Conservation (phyloP, 2,113 vertebrate species). For the Cygnus atratus region DNA sequence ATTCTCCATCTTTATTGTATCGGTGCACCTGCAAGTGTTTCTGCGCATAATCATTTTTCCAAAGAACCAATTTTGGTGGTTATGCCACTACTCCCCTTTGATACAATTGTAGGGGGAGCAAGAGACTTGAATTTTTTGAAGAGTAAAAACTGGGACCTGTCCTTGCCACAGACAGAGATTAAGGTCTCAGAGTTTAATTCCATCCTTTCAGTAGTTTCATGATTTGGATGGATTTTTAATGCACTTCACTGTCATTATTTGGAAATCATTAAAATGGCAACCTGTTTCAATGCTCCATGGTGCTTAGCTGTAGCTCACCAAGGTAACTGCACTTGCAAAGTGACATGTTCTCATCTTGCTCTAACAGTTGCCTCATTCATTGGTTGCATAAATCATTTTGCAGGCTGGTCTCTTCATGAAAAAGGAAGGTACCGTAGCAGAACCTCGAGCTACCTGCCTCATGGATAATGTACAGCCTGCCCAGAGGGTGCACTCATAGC, state of each 20-base stretch:
- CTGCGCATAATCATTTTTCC: not conserved
- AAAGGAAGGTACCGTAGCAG: not conserved
- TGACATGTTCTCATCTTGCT: not conserved
- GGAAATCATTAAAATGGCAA: not conserved
- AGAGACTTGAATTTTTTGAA: not conserved
- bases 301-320: not conserved
- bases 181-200: not conserved
- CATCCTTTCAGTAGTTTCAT: not conserved
- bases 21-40: not conserved
- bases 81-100: not conserved
- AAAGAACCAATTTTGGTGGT: not conserved
- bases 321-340: not conserved
- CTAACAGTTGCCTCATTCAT: not conserved
- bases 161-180: not conserved
- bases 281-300: not conserved
- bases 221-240: not conserved
- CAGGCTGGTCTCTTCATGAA: not conserved
- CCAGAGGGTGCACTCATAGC: not conserved
- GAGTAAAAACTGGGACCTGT: not conserved
- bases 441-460: not conserved
- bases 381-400: not conserved
- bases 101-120: not conserved
- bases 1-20: not conserved
- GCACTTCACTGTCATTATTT: not conserved
- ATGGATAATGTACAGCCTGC: fast-evolving